These are phyloP conservation scores for Anastrepha ludens DNA, from an alignment of 1,140 invertebrate genomes.

Conservation along the genomic window DNA sequence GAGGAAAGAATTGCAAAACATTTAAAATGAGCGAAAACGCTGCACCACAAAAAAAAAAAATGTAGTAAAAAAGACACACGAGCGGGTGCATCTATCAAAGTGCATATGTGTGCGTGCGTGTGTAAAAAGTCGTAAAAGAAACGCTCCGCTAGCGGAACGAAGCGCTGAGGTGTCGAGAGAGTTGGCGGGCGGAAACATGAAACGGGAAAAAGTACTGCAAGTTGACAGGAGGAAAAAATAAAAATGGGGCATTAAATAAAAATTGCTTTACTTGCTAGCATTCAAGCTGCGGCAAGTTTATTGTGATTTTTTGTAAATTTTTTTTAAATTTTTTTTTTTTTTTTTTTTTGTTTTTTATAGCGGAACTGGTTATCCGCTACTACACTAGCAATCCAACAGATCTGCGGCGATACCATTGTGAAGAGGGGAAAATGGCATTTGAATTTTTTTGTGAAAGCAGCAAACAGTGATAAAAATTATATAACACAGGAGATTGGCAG, in stretches of 20 bases:
- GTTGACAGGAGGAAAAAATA: not conserved
- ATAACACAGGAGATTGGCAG: too few species aligned
- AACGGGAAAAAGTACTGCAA: not conserved
- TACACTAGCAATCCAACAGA: too few species aligned
- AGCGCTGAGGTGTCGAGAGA: constrained; percentile 6
- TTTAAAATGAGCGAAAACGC: not conserved
- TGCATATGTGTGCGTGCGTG: not conserved
- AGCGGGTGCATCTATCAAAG: not conserved
- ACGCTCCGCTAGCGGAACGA: not conserved
- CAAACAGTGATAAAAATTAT: too few species aligned
- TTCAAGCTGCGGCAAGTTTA: not conserved
- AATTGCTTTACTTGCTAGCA: not conserved
- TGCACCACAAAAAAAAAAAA: not conserved
- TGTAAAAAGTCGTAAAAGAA: not conserved
- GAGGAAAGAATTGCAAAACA: not conserved
- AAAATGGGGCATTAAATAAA: not conserved
- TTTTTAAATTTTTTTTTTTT: too few species aligned
- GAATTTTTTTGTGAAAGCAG: too few species aligned
- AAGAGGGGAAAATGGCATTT: too few species aligned
- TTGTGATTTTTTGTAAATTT: too few species aligned
- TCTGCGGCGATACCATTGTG: too few species aligned
- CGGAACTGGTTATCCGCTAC: too few species aligned
- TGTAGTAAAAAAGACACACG: not conserved
- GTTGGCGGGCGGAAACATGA: not conserved
- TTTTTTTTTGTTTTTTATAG: too few species aligned